Evolutionary conservation across 2,888 invertebrate genomes (phyloP), one percentile per base, ranked within the genome.

Genomic region (Myathropa florea): DNA sequence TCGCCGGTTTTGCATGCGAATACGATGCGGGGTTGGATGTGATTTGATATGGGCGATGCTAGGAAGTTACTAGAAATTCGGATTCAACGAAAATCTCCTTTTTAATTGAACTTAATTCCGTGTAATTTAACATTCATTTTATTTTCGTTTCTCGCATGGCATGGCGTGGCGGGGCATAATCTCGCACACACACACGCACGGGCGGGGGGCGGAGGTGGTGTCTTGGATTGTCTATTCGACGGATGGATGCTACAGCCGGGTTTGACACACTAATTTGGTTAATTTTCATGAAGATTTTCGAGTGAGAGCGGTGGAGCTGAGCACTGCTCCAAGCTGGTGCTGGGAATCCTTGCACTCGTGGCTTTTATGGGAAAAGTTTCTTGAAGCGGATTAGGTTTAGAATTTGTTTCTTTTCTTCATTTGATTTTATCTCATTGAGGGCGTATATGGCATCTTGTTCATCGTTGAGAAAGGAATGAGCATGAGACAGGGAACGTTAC

Each of bases 91-190:
- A 77, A 85, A 85, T 82, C 76, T 82, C 68, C 64, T 77, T 85
- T 85, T 85, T 85, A 85, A 85, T 77, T 85, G 85, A 82, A 82
- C 85, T 85, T 85, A 77, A 86, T 86, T 82, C 82, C 75, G 53
- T 83, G 86, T 85, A 85, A 85, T 85, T 85, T 82, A 85, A 78
- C 77, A 73, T 86, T 78, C 78, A 75, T 73, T 86, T 82, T 77
- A 72, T 81, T 85, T 60, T 63, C 24, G 46, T 36, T 60, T 68
- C 72, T 46, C 18, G 28, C 67, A 21, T 24, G 65, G 39, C 46
- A 26, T 21, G 71, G 61, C 53, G n/a, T 24, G 65, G 39, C 46
- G 21, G n/a, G 71, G 61, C 53, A 63, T 76, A 76, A 23, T 30
- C 53, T 14, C 14, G 30, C 36, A 75, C 33, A 21, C 61, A 26